phyloP scores from a whole-genome alignment of 2,888 invertebrate genomes.

The Acholoe squamosa region DNA sequence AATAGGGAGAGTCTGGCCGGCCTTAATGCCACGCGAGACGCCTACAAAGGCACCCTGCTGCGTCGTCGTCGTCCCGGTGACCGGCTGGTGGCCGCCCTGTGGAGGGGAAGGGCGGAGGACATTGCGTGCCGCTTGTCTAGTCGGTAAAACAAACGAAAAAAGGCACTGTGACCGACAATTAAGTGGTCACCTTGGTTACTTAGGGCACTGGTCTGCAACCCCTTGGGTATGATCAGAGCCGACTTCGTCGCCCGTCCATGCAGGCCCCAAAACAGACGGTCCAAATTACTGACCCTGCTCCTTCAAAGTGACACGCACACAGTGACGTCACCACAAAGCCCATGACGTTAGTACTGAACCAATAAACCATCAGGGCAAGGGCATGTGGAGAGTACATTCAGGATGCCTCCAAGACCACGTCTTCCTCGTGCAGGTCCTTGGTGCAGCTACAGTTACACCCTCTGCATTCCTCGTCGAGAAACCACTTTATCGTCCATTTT shows the following conservation, averaged over 20 bases:
- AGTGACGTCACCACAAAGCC: background rate
- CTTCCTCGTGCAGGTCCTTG: too few species aligned
- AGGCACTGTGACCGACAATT: constrained; percentile 30
- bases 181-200: constrained; percentile 55
- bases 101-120: background rate
- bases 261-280: background rate
- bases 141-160: constrained; percentile 48
- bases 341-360: too few species aligned
- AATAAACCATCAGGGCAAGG: too few species aligned
- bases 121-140: background rate
- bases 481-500: too few species aligned
- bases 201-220: background rate
- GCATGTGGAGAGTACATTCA: too few species aligned
- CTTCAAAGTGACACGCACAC: constrained; percentile 22
- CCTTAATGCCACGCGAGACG: background rate
- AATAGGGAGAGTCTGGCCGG: constrained; percentile 31
- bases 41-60: too few species aligned
- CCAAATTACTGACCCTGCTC: background rate
- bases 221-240: background rate
- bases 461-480: too few species aligned
- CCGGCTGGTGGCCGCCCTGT: background rate
- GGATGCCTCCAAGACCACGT: too few species aligned
- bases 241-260: background rate
- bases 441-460: too few species aligned
- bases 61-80: background rate